phyloP scores from a whole-genome alignment of 2,113 vertebrate genomes.

The Cynopterus brachyotis region DNA sequence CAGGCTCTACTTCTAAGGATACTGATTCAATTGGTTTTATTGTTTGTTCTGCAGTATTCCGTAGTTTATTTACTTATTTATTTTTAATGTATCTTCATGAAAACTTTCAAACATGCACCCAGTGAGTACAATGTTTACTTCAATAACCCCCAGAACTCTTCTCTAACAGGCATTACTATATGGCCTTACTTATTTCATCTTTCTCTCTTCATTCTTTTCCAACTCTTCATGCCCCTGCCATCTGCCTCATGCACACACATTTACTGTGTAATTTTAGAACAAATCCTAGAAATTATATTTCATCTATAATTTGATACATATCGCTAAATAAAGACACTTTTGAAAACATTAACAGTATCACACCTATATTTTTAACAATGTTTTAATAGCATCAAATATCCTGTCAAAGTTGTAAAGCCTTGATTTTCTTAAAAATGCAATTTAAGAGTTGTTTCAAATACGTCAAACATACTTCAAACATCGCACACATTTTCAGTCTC shows the following conservation, averaged over 20 bases:
- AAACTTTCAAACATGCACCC: neutral
- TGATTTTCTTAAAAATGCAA: neutral
- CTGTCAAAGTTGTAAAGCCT: neutral
- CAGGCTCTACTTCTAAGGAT: neutral
- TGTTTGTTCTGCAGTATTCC: neutral
- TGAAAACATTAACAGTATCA: neutral
- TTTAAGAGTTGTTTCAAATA: neutral
- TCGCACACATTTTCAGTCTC: neutral
- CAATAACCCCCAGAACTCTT: neutral
- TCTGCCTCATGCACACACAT: neutral
- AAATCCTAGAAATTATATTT: neutral
- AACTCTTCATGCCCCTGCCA: rapidly evolving
- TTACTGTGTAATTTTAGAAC: neutral
- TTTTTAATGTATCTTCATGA: neutral
- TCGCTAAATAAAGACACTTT: neutral
- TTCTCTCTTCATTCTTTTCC: neutral
- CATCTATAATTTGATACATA: neutral
- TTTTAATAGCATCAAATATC: neutral
- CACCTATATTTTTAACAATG: too few relatives aligned
- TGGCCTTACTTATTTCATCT: neutral
- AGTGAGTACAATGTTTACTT: neutral
- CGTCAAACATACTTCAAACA: neutral
- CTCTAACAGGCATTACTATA: neutral
- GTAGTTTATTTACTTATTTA: neutral
- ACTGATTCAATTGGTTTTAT: neutral